Percentiles rank a stretch among this genome's conserved stretches.
Evolutionary conservation across 2,113 vertebrate species (phyloP).

Genomic region (Oncorhynchus kisutch): DNA sequence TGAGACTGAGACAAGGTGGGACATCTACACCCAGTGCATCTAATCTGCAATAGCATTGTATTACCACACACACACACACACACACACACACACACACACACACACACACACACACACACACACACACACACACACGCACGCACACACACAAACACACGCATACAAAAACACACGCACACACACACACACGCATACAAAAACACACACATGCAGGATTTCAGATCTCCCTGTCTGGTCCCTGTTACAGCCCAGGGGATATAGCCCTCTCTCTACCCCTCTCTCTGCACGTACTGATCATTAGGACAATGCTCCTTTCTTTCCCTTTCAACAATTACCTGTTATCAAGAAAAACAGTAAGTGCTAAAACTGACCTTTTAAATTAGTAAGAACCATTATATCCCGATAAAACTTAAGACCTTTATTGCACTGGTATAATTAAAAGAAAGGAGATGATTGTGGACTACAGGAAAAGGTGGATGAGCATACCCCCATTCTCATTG

Average conservation of each 20-base stretch:
- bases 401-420: not conserved
- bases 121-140: too few relatives aligned
- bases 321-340: slow-evolving; percentile 43
- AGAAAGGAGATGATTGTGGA: too few relatives aligned
- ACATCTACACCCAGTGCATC: slow-evolving; percentile 58
- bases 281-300: slow-evolving; percentile 44
- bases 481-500: too few relatives aligned
- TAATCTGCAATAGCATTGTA: slow-evolving; percentile 22
- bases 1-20: slow-evolving; percentile 55
- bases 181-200: not conserved
- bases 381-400: slow-evolving; percentile 41
- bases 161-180: not conserved
- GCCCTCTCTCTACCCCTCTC: not conserved
- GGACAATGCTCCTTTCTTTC: slow-evolving; percentile 27
- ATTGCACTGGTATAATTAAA: not conserved
- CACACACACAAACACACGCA: too few relatives aligned
- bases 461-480: too few relatives aligned
- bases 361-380: slow-evolving; percentile 34
- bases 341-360: slow-evolving; percentile 8
- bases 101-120: slow-evolving; percentile 1
- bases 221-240: not conserved
- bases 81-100: not conserved
- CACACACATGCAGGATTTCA: not conserved
- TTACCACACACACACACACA: not conserved
- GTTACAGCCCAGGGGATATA: not conserved